Conservation (phyloP, 2,888 invertebrate genomes). For the Oxyteleia sp. region DNA sequence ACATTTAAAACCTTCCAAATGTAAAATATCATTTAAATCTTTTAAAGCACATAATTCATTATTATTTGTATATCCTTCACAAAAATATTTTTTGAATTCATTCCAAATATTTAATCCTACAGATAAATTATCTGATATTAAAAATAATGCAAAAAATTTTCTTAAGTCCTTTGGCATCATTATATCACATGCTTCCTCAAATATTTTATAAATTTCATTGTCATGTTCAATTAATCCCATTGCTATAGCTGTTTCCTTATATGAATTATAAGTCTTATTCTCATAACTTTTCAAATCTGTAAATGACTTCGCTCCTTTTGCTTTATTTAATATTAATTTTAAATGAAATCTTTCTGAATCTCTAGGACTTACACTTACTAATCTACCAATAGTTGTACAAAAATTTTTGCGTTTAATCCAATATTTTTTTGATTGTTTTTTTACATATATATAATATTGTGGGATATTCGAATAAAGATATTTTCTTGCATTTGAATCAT, state of each 20-base stretch:
- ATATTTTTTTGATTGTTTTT: neutral
- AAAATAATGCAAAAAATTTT: conserved; percentile 25
- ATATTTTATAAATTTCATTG: conserved; percentile 32
- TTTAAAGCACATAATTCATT: conserved; percentile 14
- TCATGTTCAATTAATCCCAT: conserved; percentile 38
- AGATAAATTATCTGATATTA: conserved; percentile 32
- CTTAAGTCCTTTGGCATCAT: conserved; percentile 22
- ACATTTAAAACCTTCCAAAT: conserved; percentile 31
- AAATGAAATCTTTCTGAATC: conserved; percentile 60
- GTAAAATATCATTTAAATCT: conserved; percentile 23
- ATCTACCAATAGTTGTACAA: conserved; percentile 42
- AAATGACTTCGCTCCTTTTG: conserved; percentile 47
- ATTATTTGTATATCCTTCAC: conserved; percentile 29
- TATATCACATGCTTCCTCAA: conserved; percentile 2
- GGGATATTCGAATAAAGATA: conserved; percentile 38
- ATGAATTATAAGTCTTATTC: conserved; percentile 22
- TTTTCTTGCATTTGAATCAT: conserved; percentile 33
- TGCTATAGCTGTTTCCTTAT: conserved; percentile 34
- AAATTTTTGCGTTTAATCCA: conserved; percentile 19
- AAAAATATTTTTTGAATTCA: conserved; percentile 36
- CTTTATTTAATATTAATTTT: conserved; percentile 50
- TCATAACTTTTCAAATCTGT: conserved; percentile 51
- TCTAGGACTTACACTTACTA: conserved; percentile 50
- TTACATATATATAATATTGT: conserved; percentile 17
- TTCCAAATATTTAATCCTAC: conserved; percentile 24